Evolutionary conservation across 2,797 vertebrate species (phyloP).

Genomic region (Scleropages formosus): DNA sequence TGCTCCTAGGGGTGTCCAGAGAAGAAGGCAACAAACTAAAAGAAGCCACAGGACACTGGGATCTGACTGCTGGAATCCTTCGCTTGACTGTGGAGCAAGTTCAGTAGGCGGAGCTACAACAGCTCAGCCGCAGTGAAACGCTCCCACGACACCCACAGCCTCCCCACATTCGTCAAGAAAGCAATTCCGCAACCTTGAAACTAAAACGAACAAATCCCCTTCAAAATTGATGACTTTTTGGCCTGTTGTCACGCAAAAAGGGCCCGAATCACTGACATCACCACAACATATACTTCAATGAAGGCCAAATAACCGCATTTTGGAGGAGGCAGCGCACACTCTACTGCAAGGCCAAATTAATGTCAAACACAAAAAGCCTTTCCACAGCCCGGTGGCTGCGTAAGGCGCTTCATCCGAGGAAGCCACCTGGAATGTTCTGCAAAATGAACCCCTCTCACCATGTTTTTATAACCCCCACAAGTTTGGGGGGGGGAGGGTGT

Average conservation of each 20-base stretch:
- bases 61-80: too few species aligned
- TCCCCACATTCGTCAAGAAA: too few species aligned
- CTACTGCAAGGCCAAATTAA: not conserved
- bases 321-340: constrained; percentile 6
- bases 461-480: not conserved
- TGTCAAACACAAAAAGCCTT: constrained; percentile 20
- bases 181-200: too few species aligned
- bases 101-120: not conserved
- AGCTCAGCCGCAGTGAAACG: too few species aligned
- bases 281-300: constrained; percentile 25
- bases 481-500: too few species aligned
- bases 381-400: constrained; percentile 41
- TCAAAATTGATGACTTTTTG: too few species aligned
- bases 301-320: constrained; percentile 33
- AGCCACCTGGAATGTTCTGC: constrained; percentile 65
- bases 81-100: not conserved
- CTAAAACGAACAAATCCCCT: too few species aligned
- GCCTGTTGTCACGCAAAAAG: too few species aligned
- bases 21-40: too few species aligned
- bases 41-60: too few species aligned
- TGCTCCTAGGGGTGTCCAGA: too few species aligned
- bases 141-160: too few species aligned
- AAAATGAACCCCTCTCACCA: constrained; percentile 31
- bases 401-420: constrained; percentile 63
- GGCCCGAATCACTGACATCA: constrained; percentile 20